Base-by-base conservation (phyloP, 2,113 vertebrate species). In the Zosterops hypoxanthus region DNA sequence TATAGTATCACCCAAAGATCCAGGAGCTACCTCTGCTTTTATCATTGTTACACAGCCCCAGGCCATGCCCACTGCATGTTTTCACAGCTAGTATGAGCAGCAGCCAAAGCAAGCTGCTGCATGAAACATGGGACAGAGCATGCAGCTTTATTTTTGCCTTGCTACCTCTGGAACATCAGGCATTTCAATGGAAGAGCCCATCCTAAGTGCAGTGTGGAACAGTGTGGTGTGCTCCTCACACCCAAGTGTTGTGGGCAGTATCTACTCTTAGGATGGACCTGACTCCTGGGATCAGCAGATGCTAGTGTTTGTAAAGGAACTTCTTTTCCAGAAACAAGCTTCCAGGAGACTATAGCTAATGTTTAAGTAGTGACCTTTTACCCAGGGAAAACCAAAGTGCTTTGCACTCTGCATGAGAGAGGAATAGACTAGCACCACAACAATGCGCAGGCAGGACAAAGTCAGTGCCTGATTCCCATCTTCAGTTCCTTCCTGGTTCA, bases 161-260 rank as follows among this genome's bases (percentile, higher is more conserved):
- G 0, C 6, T 64, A 80, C 13, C 20, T 33, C 29, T 50, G 34
- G 28, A 53, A 60, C 11, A 39, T 17, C 22, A 69, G 46, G 6
- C 31, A 29, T 76, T 88, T 79, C 31, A 41, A 7, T 11, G 14
- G 25, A 72, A 79, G 46, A 41, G 5, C 8, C 10, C 2, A 1
- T 19, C 16, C 19, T 22, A 0, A 1, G 33, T 1, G 1, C 14
- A n/a, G 8, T 0, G 4, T 4, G 6, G 9, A 14, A 12, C 28
- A 83, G 36, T 1, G 0, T 8, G 25, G 11, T 5, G 0, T 24
- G 47, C 6, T 68, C 3, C 60, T 91, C 0, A 0, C 8, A 28
- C 11, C 19, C 49, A 33, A 22, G 8, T 8, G 1, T 33, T 39
- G 14, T 0, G 1, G 26, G 26, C 29, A 47, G 20, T 34, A 39